Conservation (phyloP, 2,888 invertebrate genomes). For the Diarsia dahlii region DNA sequence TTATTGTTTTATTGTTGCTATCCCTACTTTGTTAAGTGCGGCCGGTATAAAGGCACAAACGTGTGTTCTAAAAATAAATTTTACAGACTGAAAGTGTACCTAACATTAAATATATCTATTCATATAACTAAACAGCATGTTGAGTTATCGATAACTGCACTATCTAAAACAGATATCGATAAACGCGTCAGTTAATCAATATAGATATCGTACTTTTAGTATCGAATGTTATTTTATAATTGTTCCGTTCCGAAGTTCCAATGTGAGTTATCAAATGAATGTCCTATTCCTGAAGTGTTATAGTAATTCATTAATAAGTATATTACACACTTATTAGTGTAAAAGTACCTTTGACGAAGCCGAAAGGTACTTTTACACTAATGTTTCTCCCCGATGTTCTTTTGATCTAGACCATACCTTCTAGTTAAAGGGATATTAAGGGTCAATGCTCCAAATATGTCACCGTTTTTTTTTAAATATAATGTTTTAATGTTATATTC, state of each 20-base stretch:
- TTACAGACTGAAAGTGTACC: background rate
- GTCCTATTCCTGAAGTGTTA: background rate
- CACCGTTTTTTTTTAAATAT: too few relatives aligned
- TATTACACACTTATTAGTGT: background rate
- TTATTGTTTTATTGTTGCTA: background rate
- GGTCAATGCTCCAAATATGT: too few relatives aligned
- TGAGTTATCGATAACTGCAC: background rate
- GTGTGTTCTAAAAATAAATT: background rate
- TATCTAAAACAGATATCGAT: slow-evolving; percentile 23
- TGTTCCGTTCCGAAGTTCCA: background rate
- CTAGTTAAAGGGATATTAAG: too few relatives aligned
- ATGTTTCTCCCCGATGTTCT: too few relatives aligned
- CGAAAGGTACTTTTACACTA: too few relatives aligned
- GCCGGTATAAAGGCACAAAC: background rate
- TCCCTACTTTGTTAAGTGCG: background rate
- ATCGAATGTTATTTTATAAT: background rate
- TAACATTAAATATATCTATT: background rate
- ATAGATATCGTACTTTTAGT: slow-evolving; percentile 4
- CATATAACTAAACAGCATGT: background rate
- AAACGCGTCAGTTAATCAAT: slow-evolving; percentile 3
- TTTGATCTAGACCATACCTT: too few relatives aligned
- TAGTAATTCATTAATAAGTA: background rate
- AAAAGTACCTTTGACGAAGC: too few relatives aligned
- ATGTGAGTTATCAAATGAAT: background rate
- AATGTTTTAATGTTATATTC: too few relatives aligned